Evolutionary conservation across 2,113 vertebrate species (phyloP).

Genomic region (Podocnemis expansa): DNA sequence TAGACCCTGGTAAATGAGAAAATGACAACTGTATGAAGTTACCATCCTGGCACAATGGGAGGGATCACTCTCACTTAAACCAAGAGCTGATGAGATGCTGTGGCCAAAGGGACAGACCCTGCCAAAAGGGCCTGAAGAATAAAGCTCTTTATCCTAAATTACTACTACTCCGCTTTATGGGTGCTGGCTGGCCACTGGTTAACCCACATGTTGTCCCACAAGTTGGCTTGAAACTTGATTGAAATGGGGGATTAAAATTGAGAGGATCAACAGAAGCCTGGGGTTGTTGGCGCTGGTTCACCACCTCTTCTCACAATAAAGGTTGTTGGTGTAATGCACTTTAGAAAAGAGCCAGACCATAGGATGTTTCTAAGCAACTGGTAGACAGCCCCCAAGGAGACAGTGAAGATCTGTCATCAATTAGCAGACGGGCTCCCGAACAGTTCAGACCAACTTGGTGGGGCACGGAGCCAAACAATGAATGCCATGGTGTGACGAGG

Average conservation of each 20-base stretch:
- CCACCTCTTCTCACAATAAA: background rate
- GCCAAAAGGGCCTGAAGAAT: too few relatives aligned
- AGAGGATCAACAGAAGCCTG: background rate
- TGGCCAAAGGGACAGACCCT: too few relatives aligned
- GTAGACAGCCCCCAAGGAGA: background rate
- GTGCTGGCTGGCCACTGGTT: too few relatives aligned
- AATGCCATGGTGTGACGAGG: background rate
- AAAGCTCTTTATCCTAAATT: too few relatives aligned
- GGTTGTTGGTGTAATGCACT: background rate
- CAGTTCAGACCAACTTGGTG: background rate
- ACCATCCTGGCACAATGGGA: too few relatives aligned
- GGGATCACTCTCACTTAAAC: too few relatives aligned
- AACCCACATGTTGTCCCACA: background rate
- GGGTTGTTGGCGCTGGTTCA: background rate
- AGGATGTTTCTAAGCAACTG: background rate
- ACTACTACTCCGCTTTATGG: too few relatives aligned
- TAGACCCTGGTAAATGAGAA: too few relatives aligned
- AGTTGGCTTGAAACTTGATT: background rate
- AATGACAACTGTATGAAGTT: too few relatives aligned
- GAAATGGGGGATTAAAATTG: background rate
- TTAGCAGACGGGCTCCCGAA: background rate
- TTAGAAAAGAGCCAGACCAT: background rate
- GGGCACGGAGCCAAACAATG: background rate
- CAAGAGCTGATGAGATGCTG: too few relatives aligned
- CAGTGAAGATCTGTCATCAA: background rate